phyloP scores from a whole-genome alignment of 2,888 invertebrate genomes.

The Drosophila infuscata region DNA sequence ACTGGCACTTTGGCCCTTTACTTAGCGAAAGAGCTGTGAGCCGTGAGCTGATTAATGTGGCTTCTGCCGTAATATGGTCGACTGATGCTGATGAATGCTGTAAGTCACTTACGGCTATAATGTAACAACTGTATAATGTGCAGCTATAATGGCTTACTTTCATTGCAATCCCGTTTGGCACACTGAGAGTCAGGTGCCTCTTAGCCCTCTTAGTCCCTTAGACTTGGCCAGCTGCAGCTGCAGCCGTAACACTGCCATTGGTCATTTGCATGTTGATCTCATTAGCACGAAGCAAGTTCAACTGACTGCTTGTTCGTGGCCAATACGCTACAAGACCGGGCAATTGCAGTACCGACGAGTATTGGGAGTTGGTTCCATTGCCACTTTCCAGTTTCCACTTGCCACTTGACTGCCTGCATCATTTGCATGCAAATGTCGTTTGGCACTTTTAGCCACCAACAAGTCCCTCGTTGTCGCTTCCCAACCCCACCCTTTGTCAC shows the following conservation, averaged over 20 bases:
- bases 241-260: slow-evolving; percentile 16
- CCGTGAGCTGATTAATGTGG: slow-evolving; percentile 54
- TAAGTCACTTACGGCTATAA: slow-evolving; percentile 56
- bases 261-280: slow-evolving; percentile 78
- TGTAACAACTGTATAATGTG: slow-evolving; percentile 40
- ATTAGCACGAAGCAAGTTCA: slow-evolving; percentile 77
- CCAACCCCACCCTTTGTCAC: not conserved
- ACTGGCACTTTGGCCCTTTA: slow-evolving; percentile 33
- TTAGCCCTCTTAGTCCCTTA: slow-evolving; percentile 31
- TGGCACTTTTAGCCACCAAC: slow-evolving; percentile 66
- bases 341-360: slow-evolving; percentile 46
- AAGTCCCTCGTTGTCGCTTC: slow-evolving; percentile 25
- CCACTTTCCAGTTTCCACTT: slow-evolving; percentile 16
- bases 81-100: slow-evolving; percentile 53
- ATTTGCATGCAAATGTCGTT: slow-evolving; percentile 81
- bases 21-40: slow-evolving; percentile 11
- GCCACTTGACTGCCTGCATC: slow-evolving; percentile 56
- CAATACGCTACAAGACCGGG: slow-evolving; percentile 50
- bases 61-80: slow-evolving; percentile 55
- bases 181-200: slow-evolving; percentile 32
- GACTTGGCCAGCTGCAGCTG: slow-evolving; percentile 25
- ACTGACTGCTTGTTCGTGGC: slow-evolving; percentile 43
- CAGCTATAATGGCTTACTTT: slow-evolving; percentile 60
- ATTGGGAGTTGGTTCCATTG: slow-evolving; percentile 37
- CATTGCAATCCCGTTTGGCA: slow-evolving; percentile 70